Evolutionary conservation across 1,140 invertebrate species (phyloP).

Genomic region (Grapholita molesta): DNA sequence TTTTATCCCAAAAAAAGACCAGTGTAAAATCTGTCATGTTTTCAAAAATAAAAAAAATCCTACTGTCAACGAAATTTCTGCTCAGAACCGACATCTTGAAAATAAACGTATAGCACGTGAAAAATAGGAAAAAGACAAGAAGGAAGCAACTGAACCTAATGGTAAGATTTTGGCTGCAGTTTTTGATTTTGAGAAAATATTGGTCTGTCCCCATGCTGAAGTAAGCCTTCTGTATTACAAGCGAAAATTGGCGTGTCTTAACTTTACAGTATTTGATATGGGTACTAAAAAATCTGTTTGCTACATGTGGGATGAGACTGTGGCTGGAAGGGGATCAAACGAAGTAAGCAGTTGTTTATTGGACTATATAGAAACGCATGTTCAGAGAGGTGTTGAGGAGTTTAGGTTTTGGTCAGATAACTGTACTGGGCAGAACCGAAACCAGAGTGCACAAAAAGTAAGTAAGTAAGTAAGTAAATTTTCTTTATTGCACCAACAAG

Average conservation of each 20-base stretch:
- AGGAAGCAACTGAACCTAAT: conserved; percentile 22
- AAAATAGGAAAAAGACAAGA: conserved; percentile 24
- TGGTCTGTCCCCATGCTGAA: conserved; percentile 35
- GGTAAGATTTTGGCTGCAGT: conserved; percentile 28
- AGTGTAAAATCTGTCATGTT: conserved; percentile 20
- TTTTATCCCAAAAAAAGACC: conserved; percentile 10
- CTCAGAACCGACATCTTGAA: conserved; percentile 2
- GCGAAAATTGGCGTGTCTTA: conserved; percentile 25
- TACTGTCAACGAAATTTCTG: conserved; percentile 18
- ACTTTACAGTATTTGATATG: neutral
- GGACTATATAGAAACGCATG: neutral
- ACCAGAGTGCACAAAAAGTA: no score
- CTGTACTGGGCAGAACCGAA: neutral
- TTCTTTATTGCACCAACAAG: no score
- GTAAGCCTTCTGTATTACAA: conserved; percentile 48
- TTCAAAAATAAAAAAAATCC: conserved; percentile 14
- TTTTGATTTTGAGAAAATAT: conserved; percentile 47
- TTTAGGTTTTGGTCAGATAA: conserved; percentile 22
- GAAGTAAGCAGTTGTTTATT: conserved; percentile 37
- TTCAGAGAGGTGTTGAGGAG: conserved; percentile 15
- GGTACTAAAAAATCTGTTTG: conserved; percentile 17
- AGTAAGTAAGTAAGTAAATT: no score
- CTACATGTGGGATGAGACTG: conserved; percentile 39
- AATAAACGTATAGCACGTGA: conserved; percentile 21
- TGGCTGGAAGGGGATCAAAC: conserved; percentile 36